Conservation (phyloP, 1,140 invertebrate species). For the Anagrus nilaparvatae region DNA sequence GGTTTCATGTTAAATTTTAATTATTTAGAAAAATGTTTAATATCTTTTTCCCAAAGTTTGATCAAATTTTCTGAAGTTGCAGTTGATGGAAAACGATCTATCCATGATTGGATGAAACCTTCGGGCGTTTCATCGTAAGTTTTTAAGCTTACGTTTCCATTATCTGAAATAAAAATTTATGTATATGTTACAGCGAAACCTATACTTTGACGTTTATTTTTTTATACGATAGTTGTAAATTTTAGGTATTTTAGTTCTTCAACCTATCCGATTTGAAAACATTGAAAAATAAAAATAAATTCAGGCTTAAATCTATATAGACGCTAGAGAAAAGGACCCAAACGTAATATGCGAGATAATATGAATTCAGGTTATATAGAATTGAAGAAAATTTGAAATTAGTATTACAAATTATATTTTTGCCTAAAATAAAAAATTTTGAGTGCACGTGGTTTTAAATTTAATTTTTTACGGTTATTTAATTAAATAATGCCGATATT, state of each 20-base stretch:
- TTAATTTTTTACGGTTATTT: too few species aligned
- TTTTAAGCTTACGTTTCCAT: slow-evolving; percentile 47
- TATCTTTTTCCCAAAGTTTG: slow-evolving; percentile 41
- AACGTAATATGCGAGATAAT: too few species aligned
- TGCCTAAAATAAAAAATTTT: too few species aligned
- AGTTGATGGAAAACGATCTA: slow-evolving; percentile 57
- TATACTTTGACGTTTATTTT: too few species aligned
- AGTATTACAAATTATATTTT: too few species aligned
- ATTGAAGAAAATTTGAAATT: too few species aligned
- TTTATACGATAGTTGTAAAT: slow-evolving; percentile 17
- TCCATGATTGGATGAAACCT: slow-evolving; percentile 75
- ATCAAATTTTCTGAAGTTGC: slow-evolving; percentile 46
- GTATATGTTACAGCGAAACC: too few species aligned
- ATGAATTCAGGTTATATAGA: too few species aligned
- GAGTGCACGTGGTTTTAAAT: too few species aligned
- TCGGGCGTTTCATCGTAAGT: slow-evolving; percentile 63
- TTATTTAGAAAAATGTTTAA: too few species aligned
- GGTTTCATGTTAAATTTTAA: too few species aligned
- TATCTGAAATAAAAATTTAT: slow-evolving; percentile 13
- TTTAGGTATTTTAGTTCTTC: slow-evolving; percentile 21
- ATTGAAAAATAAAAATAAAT: not conserved
- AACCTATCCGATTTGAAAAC: not conserved
- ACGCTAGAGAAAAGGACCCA: slow-evolving; percentile 8
- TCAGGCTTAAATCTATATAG: not conserved
- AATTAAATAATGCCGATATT: too few species aligned